Conservation (phyloP, 2,888 invertebrate genomes). For the Tricholauxania praeusta region DNA sequence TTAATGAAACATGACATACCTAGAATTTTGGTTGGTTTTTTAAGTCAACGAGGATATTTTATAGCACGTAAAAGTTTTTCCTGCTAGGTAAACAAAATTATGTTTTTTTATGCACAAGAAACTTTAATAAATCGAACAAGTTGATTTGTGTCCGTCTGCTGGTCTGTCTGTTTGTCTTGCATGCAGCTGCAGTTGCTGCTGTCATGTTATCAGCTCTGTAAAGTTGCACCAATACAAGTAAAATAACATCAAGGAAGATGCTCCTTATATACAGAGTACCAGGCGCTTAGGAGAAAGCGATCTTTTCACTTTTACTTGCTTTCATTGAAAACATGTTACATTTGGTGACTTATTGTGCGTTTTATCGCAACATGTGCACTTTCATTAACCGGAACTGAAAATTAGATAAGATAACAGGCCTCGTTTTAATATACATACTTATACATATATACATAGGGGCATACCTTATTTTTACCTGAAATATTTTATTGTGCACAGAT, state of each 20-base stretch:
- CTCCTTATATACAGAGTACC: not conserved
- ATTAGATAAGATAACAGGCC: no score
- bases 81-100: not conserved
- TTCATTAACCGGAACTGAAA: no score
- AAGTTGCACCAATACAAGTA: not conserved
- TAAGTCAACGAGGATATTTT: not conserved
- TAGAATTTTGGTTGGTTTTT: not conserved
- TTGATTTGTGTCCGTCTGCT: constrained; percentile 1
- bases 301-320: constrained; percentile 28
- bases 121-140: not conserved
- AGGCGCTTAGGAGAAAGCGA: constrained; percentile 28
- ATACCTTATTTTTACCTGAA: no score
- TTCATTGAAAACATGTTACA: no score
- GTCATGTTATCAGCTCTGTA: no score
- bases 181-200: not conserved
- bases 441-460: no score
- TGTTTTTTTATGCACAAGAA: no score
- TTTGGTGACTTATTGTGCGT: no score
- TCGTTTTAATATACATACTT: no score
- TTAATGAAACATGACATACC: no score
- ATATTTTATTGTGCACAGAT: no score
- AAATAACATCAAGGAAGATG: constrained; percentile 33
- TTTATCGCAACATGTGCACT: no score
- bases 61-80: not conserved
- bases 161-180: constrained; percentile 4